Evolutionary conservation across 2,113 vertebrate genomes (phyloP).

Genomic region (Toxotes chatareus): DNA sequence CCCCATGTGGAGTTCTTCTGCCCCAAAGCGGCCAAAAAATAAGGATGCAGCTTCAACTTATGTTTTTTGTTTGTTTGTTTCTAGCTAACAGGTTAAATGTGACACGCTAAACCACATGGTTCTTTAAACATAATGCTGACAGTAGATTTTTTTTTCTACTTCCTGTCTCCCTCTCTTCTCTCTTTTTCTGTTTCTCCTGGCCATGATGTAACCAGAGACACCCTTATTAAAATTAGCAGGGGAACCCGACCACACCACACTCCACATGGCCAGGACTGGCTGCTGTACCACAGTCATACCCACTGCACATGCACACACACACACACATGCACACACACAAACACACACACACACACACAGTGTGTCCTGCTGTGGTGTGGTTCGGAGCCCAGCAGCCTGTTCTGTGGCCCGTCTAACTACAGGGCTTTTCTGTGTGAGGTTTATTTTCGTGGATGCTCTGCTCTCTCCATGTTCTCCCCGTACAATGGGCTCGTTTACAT

Average conservation of each 20-base stretch:
- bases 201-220: conserved; percentile 73
- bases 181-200: conserved; percentile 31
- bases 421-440: conserved; percentile 74
- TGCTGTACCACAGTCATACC: conserved; percentile 33
- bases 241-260: conserved; percentile 60
- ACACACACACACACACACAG: conserved; percentile 36
- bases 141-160: conserved; percentile 17
- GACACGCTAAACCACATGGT: background rate
- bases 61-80: background rate
- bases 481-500: conserved; percentile 72
- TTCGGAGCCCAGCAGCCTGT: conserved; percentile 61
- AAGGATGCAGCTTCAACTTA: background rate
- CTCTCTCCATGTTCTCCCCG: conserved; percentile 58
- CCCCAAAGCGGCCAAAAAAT: background rate
- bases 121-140: conserved; percentile 23
- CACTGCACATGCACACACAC: conserved; percentile 14
- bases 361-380: conserved; percentile 58
- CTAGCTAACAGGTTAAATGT: background rate
- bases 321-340: conserved; percentile 26
- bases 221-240: conserved; percentile 72
- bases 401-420: conserved; percentile 72
- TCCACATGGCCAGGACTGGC: conserved; percentile 50
- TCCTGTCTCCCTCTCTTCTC: conserved; percentile 19
- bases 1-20: background rate
- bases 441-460: conserved; percentile 74